Evolutionary conservation across 2,797 vertebrate genomes (phyloP).

Genomic region (Rhadinocentrus ornatus): DNA sequence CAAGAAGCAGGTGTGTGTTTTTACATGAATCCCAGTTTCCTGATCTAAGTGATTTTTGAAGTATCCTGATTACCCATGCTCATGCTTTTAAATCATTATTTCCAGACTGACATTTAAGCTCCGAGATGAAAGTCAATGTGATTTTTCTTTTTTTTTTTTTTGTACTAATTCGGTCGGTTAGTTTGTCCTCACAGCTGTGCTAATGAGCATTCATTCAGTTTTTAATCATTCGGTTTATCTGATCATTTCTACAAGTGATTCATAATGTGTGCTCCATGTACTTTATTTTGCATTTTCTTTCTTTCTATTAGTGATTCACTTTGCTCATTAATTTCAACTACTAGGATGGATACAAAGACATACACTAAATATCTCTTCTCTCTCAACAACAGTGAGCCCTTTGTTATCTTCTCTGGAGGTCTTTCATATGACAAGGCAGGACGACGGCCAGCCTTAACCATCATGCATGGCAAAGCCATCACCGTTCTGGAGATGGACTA

Average conservation of each 20-base stretch:
- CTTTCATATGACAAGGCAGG: conserved; percentile 95
- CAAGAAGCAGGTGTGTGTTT: conserved; percentile 88
- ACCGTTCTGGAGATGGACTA: conserved; percentile 99
- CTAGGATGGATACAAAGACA: neutral
- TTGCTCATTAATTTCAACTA: neutral
- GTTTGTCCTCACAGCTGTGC: neutral
- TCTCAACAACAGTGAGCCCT: conserved; percentile 87
- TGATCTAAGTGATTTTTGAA: neutral
- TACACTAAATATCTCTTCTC: conserved; percentile 28
- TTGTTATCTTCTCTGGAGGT: conserved; percentile 96
- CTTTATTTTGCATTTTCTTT: neutral
- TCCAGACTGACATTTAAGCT: neutral
- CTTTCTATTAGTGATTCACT: neutral
- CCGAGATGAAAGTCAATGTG: neutral
- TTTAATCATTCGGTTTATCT: neutral
- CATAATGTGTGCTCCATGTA: neutral
- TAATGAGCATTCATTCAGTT: neutral
- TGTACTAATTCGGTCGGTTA: neutral
- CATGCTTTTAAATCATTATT: neutral
- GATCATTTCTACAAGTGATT: neutral
- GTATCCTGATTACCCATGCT: neutral
- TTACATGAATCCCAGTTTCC: neutral
- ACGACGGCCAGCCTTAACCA: conserved; percentile 94
- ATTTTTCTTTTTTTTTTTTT: neutral
- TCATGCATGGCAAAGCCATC: conserved; percentile 99